Evolutionary conservation across 2,797 vertebrate species (phyloP).

Genomic region (Monodelphis domestica): DNA sequence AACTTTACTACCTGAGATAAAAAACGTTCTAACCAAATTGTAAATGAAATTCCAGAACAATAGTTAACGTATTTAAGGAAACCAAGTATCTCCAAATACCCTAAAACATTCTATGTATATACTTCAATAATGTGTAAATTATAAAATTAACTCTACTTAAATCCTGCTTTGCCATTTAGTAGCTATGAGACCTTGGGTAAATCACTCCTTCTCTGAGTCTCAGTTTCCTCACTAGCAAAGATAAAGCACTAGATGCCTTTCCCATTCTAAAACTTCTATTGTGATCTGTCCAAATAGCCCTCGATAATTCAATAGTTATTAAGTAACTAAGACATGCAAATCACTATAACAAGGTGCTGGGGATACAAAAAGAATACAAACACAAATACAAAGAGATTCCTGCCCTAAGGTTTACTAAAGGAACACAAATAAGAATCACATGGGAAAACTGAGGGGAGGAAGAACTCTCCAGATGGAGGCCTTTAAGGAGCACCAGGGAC

Average conservation of each 20-base stretch:
- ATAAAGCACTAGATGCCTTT: neutral
- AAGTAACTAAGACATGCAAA: neutral
- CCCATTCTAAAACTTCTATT: neutral
- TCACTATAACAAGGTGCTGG: neutral
- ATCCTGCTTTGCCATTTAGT: neutral
- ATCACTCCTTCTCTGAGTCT: neutral
- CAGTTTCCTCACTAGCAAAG: neutral
- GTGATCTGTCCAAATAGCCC: neutral
- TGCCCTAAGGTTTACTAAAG: neutral
- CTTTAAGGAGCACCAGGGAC: neutral
- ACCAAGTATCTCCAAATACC: neutral
- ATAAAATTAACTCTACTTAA: neutral
- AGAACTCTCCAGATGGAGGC: no score
- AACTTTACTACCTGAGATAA: no score
- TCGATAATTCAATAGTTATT: neutral
- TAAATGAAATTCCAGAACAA: no score
- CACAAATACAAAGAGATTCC: no score
- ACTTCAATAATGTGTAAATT: neutral
- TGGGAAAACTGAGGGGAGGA: neutral
- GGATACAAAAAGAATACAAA: no score
- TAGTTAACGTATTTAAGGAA: neutral
- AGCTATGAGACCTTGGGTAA: neutral
- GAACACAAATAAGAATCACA: neutral
- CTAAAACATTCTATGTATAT: neutral
- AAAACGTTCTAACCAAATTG: no score